Evolutionary conservation across 2,888 invertebrate species (phyloP).

Genomic region (Metallyticus violacea): DNA sequence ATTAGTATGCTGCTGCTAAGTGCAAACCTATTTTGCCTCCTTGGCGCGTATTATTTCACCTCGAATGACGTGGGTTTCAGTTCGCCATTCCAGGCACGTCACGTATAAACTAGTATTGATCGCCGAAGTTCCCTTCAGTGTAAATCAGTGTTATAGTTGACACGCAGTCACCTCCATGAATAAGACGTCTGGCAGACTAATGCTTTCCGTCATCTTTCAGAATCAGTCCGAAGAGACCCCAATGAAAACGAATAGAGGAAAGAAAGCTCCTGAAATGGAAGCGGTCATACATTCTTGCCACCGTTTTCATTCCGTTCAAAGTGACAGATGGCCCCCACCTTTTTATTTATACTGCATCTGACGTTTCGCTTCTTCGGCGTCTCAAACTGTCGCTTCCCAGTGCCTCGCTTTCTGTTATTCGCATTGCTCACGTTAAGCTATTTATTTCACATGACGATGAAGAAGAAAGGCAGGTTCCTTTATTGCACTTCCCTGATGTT

Average conservation of each 20-base stretch:
- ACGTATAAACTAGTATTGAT: not conserved
- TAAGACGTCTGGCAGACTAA: not conserved
- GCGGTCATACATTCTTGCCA: not conserved
- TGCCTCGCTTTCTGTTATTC: not conserved
- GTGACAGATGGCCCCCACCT: constrained; percentile 27
- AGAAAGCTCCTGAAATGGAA: not conserved
- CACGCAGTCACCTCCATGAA: not conserved
- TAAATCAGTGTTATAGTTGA: not conserved
- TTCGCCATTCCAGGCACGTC: not conserved
- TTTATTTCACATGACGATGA: constrained; percentile 20
- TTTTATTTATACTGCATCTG: constrained; percentile 26
- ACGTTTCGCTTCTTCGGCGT: constrained; percentile 12
- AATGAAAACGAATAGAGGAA: not conserved
- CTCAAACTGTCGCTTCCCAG: not conserved
- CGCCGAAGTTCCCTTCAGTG: not conserved
- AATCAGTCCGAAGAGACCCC: not conserved
- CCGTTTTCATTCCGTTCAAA: constrained; percentile 28
- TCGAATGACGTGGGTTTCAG: not conserved
- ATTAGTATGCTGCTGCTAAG: too few species aligned
- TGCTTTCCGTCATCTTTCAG: not conserved
- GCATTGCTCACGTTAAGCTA: constrained; percentile 19
- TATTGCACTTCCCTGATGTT: constrained; percentile 6
- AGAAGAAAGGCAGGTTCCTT: constrained; percentile 20
- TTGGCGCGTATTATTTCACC: not conserved
- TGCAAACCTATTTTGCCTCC: too few species aligned